A percentile compares a stretch with the other conserved stretches of the same genome.
These are phyloP conservation scores for Trichogramma pretiosum DNA, from an alignment of 1,140 invertebrate species.

Conservation along the genomic window DNA sequence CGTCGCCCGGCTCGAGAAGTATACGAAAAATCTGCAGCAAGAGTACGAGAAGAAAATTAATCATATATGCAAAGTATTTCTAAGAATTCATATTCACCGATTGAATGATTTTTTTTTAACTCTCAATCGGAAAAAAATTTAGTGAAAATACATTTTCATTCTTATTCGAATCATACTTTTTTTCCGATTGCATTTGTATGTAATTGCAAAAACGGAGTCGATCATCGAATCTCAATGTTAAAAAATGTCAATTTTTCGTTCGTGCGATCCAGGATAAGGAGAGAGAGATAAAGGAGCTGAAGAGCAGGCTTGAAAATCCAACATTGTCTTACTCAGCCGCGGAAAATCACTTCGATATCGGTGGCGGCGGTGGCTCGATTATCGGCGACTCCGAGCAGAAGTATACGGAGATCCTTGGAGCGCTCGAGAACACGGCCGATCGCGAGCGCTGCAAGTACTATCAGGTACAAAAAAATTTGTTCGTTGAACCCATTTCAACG, in stretches of 20 bases:
- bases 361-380: not conserved
- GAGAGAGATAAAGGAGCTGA: not conserved
- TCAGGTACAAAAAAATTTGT: too few species aligned
- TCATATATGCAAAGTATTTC: slow-evolving; percentile 22
- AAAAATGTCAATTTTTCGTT: not conserved
- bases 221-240: too few species aligned
- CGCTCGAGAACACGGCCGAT: not conserved
- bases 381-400: not conserved
- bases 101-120: not conserved
- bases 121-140: not conserved
- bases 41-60: slow-evolving; percentile 28
- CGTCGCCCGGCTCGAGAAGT: slow-evolving; percentile 24
- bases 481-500: too few species aligned
- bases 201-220: too few species aligned
- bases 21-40: slow-evolving; percentile 21
- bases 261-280: slow-evolving; percentile 2
- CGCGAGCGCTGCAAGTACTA: not conserved
- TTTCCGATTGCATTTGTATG: not conserved
- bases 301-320: not conserved
- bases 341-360: not conserved
- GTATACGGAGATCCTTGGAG: slow-evolving; percentile 1
- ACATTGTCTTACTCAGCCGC: not conserved
- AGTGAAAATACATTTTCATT: not conserved
- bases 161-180: not conserved
- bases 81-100: slow-evolving; percentile 1